Evolutionary conservation across 2,797 vertebrate genomes (phyloP).

Genomic region (Peromyscus attwateri): DNA sequence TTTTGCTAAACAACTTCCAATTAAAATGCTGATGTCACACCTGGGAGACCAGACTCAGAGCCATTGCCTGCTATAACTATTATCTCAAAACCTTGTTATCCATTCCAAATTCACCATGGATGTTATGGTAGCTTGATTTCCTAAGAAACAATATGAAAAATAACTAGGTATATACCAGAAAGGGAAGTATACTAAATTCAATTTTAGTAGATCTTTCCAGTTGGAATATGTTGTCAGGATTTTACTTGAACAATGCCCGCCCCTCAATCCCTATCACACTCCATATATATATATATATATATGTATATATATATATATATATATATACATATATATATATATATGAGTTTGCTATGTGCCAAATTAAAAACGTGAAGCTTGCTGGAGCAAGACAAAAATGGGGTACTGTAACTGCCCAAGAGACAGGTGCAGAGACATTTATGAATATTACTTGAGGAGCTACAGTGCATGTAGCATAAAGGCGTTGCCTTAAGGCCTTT

Average conservation of each 20-base stretch:
- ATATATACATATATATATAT: neutral
- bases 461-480: neutral
- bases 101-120: neutral
- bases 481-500: neutral
- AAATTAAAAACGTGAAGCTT: constrained; percentile 58
- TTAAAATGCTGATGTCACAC: neutral
- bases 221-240: constrained; percentile 18
- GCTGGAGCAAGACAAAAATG: neutral
- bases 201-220: neutral
- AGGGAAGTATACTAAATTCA: neutral
- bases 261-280: neutral
- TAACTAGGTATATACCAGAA: neutral
- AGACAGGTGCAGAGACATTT: constrained; percentile 56
- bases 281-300: neutral
- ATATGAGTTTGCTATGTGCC: constrained; percentile 8
- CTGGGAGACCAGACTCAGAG: neutral
- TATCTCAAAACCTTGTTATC: neutral
- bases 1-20: neutral
- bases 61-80: neutral
- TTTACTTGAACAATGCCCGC: neutral
- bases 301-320: too few relatives aligned
- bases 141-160: constrained; percentile 19
- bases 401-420: constrained; percentile 26
- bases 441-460: constrained; percentile 46
- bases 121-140: neutral